phyloP scores from a whole-genome alignment of 2,888 invertebrate species.

The Onchidella celtica region DNA sequence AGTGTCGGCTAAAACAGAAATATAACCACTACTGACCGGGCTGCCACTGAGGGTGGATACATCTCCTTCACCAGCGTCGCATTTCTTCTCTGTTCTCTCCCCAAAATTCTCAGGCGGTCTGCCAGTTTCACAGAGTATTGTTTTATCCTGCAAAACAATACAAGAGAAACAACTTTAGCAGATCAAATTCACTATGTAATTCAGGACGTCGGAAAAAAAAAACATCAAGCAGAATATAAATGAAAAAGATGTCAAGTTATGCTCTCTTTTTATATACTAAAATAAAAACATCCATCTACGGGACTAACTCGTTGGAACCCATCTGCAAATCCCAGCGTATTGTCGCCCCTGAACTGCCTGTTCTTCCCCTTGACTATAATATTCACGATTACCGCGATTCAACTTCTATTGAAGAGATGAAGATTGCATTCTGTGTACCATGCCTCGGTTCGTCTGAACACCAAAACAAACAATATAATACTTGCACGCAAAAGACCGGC shows the following conservation, averaged over 20 bases:
- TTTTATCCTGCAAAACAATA: background rate
- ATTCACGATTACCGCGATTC: too few species aligned
- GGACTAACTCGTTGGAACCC: too few species aligned
- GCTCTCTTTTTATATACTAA: background rate
- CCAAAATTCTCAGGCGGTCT: constrained; percentile 13
- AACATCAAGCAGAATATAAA: background rate
- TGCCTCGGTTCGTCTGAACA: too few species aligned
- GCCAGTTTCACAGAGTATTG: constrained; percentile 21
- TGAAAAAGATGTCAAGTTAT: background rate
- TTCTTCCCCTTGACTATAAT: too few species aligned
- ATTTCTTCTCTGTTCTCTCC: constrained; percentile 22
- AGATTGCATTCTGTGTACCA: too few species aligned
- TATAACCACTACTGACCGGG: background rate
- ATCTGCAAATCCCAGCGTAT: too few species aligned
- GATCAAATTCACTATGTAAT: too few species aligned
- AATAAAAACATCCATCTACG: background rate
- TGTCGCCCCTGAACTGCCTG: too few species aligned
- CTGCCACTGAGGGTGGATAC: constrained; percentile 31
- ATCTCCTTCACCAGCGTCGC: constrained; percentile 36
- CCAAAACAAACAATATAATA: too few species aligned
- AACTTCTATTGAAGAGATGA: too few species aligned
- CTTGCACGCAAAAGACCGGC: too few species aligned
- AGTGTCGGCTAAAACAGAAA: background rate
- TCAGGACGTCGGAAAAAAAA: too few species aligned
- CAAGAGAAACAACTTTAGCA: background rate